Base-by-base conservation (phyloP, 2,888 invertebrate genomes). In the Agrochola macilenta region DNA sequence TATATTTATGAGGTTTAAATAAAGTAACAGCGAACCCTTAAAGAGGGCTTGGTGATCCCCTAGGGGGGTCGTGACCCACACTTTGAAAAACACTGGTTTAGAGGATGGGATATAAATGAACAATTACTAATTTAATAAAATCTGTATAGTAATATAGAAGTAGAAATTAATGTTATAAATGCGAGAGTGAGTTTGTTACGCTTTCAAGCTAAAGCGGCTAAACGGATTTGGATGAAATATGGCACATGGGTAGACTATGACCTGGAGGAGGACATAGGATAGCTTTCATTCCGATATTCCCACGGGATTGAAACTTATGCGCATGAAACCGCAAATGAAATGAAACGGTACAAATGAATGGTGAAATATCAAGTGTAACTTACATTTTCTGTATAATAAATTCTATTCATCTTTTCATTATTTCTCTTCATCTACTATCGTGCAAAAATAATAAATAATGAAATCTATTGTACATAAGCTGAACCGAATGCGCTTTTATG, bases 51-150 rank as follows among this genome's bases (percentile, higher is more conserved):
- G 58, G 14, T 14, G 58, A 58, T 0, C 58, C 26, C 14, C 7
- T 14, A 26, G 14, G 58, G 14, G 26, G 14, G 3, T 26, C 26
- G 26, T 14, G 14, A 26, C 58, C 58, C 7, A 14, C 26, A 58
- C 14, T 14, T 58, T 58, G 14, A 58, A 58, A 58, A 58, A 58
- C 58, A 26, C 58, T 58, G 26, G 74, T 58, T 79, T 43, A 43
- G 1, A 54, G 20, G 23, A 9, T 20, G 12, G 35, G 11, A 39
- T 76, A 46, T 76, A 14, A 9, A 39, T 26, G 1, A 65, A 54
- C 5, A 2, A 14, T n/a, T 14, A 30, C 30, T 26, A 20, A 1
- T 39, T 74, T 17, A 23, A 23, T 23, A 49, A 71, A 17, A 74
- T 23, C 2, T 20, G 0, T 20, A 43, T 35, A 35, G 30, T 30